Percentiles rank a stretch among this genome's conserved stretches.
phyloP scores from a whole-genome alignment of 1,140 invertebrate species.

The Drosophila guanche region DNA sequence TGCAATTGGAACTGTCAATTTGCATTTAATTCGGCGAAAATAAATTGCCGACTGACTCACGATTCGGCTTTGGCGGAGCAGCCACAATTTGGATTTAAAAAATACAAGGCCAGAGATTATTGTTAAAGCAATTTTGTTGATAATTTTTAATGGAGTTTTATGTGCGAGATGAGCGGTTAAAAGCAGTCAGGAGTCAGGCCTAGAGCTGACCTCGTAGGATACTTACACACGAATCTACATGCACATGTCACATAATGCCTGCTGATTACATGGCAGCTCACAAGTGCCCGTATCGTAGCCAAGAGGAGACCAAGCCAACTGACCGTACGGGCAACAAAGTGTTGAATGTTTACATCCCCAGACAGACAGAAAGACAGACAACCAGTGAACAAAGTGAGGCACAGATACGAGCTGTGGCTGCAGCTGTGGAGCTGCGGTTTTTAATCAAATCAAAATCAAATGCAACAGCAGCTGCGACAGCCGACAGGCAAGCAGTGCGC shows the following conservation, averaged over 20 bases:
- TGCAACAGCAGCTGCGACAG: slow-evolving; percentile 42
- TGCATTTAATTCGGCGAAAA: slow-evolving; percentile 80
- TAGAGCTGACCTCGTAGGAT: slow-evolving; percentile 54
- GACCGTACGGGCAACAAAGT: slow-evolving; percentile 54
- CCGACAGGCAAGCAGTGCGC: slow-evolving; percentile 30
- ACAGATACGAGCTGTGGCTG: slow-evolving; percentile 55
- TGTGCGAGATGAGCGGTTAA: slow-evolving; percentile 49
- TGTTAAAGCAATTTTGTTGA: slow-evolving; percentile 41
- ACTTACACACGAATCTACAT: slow-evolving; percentile 24
- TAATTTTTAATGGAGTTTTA: slow-evolving; percentile 29
- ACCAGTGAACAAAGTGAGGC: slow-evolving; percentile 70
- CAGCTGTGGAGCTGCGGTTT: slow-evolving; percentile 48
- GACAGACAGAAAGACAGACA: neutral
- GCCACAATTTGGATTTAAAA: slow-evolving; percentile 60
- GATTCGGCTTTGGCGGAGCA: slow-evolving; percentile 54
- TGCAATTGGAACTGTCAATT: slow-evolving; percentile 81
- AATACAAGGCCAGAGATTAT: slow-evolving; percentile 58
- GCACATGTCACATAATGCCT: slow-evolving; percentile 43
- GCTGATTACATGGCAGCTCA: slow-evolving; percentile 45
- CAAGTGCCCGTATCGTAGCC: slow-evolving; percentile 14
- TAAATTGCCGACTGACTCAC: slow-evolving; percentile 78
- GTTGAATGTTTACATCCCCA: slow-evolving; percentile 60
- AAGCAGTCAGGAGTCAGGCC: slow-evolving; percentile 34
- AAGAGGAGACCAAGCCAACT: slow-evolving; percentile 15
- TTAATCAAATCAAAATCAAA: slow-evolving; percentile 80